phyloP scores from a whole-genome alignment of 2,888 invertebrate species.

The Bombylius major region DNA sequence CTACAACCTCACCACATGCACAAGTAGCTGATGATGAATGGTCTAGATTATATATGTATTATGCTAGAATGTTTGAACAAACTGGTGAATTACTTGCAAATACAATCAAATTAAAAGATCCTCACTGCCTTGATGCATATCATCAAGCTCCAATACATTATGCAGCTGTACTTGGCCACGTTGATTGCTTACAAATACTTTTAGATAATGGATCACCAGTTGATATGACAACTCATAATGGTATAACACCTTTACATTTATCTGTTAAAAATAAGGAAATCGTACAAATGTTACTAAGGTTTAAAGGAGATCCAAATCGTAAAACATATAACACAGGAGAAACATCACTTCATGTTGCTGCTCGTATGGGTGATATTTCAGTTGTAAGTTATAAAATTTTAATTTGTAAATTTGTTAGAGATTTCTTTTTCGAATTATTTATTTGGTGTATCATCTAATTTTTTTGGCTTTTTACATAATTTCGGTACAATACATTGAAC shows the following conservation, averaged over 20 bases:
- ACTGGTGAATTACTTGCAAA: slow-evolving; percentile 45
- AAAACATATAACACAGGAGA: slow-evolving; percentile 45
- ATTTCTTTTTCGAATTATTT: not conserved
- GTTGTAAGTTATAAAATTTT: slow-evolving; percentile 31
- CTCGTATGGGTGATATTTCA: slow-evolving; percentile 42
- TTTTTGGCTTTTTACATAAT: not conserved
- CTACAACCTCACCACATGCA: slow-evolving; percentile 22
- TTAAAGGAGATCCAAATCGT: slow-evolving; percentile 47
- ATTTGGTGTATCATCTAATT: too few species aligned
- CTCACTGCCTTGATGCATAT: slow-evolving; percentile 28
- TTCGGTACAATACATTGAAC: slow-evolving; percentile 2
- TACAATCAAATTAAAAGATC: slow-evolving; percentile 32
- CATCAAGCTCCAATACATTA: slow-evolving; percentile 56
- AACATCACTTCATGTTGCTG: slow-evolving; percentile 50
- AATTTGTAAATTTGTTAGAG: too few species aligned
- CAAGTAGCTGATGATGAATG: slow-evolving; percentile 40
- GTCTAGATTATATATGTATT: slow-evolving; percentile 48
- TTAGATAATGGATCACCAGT: slow-evolving; percentile 47
- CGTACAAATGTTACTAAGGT: slow-evolving; percentile 41
- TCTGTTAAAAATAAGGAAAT: slow-evolving; percentile 49
- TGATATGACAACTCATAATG: slow-evolving; percentile 51
- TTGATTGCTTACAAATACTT: slow-evolving; percentile 47
- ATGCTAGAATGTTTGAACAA: slow-evolving; percentile 58
- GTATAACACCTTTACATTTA: slow-evolving; percentile 55
- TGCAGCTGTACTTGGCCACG: slow-evolving; percentile 54